Conservation (phyloP, 2,888 invertebrate genomes). For the Melanotus villosus region DNA sequence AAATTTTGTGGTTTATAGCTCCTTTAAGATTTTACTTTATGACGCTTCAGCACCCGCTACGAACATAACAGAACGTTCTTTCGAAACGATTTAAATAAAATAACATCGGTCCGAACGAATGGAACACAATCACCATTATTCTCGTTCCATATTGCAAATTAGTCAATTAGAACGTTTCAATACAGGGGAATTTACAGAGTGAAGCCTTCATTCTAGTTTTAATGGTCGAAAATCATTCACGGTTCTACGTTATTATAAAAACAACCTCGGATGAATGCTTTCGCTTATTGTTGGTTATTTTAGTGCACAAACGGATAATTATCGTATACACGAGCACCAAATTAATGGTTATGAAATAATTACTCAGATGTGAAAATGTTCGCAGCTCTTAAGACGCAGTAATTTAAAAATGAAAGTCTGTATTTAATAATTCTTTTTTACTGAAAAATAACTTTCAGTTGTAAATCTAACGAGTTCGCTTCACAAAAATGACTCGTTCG, state of each 20-base stretch:
- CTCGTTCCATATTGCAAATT: background rate
- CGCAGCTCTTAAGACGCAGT: background rate
- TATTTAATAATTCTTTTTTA: background rate
- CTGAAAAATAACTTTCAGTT: conserved; percentile 25
- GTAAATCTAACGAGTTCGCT: conserved; percentile 23
- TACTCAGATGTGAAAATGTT: conserved; percentile 10
- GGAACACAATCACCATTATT: background rate
- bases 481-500: too few species aligned
- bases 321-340: conserved; percentile 1
- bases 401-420: conserved; percentile 2
- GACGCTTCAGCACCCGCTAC: too few species aligned
- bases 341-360: conserved; percentile 23
- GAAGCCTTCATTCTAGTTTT: background rate
- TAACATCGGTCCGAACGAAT: background rate
- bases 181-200: background rate
- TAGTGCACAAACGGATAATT: conserved; percentile 8
- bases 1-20: conserved; percentile 38
- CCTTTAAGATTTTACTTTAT: background rate
- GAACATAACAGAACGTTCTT: too few species aligned
- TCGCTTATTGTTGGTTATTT: background rate
- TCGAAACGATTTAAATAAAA: too few species aligned
- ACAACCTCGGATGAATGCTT: background rate
- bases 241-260: background rate
- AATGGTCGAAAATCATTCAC: background rate
- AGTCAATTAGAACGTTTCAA: conserved; percentile 4